Evolutionary conservation across 2,888 invertebrate species (phyloP).

Genomic region (Eupithecia inturbata): DNA sequence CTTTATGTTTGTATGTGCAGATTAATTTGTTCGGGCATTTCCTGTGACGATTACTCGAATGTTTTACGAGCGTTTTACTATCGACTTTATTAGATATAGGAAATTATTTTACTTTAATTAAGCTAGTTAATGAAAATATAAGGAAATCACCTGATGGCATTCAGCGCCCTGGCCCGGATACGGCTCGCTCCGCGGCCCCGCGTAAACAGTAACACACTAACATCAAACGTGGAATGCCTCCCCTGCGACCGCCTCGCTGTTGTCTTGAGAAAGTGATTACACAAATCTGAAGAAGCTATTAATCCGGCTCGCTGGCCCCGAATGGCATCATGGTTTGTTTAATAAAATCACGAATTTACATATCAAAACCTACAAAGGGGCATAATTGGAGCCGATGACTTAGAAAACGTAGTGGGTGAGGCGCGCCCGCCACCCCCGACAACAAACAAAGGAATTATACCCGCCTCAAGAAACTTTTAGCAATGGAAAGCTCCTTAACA

Average conservation of each 20-base stretch:
- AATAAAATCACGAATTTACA: conserved; percentile 85
- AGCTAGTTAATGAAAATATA: conserved; percentile 34
- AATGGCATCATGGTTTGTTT: conserved; percentile 84
- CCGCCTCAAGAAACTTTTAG: conserved; percentile 85
- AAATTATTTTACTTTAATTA: conserved; percentile 41
- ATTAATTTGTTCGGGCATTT: conserved; percentile 76
- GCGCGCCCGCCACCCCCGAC: conserved; percentile 73
- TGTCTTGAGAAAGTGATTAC: conserved; percentile 84
- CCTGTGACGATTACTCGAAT: conserved; percentile 62
- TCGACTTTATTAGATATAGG: conserved; percentile 43
- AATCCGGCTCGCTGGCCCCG: conserved; percentile 82
- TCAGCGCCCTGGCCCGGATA: conserved; percentile 45
- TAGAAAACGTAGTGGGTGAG: conserved; percentile 83
- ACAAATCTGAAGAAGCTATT: conserved; percentile 84
- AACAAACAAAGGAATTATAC: conserved; percentile 85
- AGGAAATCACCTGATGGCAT: conserved; percentile 33
- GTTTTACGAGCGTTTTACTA: conserved; percentile 56
- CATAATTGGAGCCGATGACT: conserved; percentile 85
- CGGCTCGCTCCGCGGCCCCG: conserved; percentile 32
- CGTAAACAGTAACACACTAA: conserved; percentile 51
- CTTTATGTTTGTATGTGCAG: conserved; percentile 78
- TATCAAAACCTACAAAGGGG: conserved; percentile 85
- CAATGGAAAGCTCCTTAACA: conserved; percentile 85
- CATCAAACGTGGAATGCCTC: conserved; percentile 67
- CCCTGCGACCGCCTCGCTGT: conserved; percentile 70